Base-by-base conservation (phyloP, 1,140 invertebrate genomes). In the Trypoxylus dichotomus region DNA sequence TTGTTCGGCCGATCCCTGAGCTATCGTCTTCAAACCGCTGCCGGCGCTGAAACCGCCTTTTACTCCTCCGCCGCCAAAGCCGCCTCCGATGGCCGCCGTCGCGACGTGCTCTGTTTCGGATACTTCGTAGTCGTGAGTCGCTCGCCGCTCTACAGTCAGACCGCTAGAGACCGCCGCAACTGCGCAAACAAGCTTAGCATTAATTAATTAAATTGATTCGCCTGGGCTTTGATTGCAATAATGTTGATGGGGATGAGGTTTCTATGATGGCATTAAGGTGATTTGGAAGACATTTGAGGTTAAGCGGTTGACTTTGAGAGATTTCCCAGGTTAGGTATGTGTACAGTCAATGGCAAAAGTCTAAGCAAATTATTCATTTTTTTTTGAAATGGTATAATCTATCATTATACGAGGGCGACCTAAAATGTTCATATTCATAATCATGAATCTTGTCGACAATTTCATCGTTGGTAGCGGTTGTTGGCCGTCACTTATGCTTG, bases 1-100 rank as follows among this genome's bases (percentile, higher is more conserved):
- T 19, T 41, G 72, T 74, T 74, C 72, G 11, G 72, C 72, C 8
- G 72, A 74, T 74, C 72, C 72, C 41, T 74, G 29, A 6, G 72
- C 72, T 37, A 74, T 74, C n/a, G 32, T 74, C 29, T 43, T 74
- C 41, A 74, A 74, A 25, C 72, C 72, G 41, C 72, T 74, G 19
- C 72, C 72, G 27, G 72, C 29, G 72, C 72, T 42, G 41, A 74
- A 74, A 10, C 37, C 72, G 19, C 11, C 72, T 41, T 74, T 74
- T 63, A 13, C 13, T 0, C 29, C 29, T 6, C 41, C 72, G 41
- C 11, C 13, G 32, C 32, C 72, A 3, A n/a, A 27, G 21, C 37
- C 19, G n/a, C 29, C 60, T n/a, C 21, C 60, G 60, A n/a, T 68
- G 60, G 0, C 27, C 11, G 8, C 24, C 13, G 60, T 3, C 7